Percentiles rank a stretch among this genome's conserved stretches.
These are phyloP conservation scores for Myotis findleyi DNA, from an alignment of 2,797 vertebrate species.

Conservation along the genomic window DNA sequence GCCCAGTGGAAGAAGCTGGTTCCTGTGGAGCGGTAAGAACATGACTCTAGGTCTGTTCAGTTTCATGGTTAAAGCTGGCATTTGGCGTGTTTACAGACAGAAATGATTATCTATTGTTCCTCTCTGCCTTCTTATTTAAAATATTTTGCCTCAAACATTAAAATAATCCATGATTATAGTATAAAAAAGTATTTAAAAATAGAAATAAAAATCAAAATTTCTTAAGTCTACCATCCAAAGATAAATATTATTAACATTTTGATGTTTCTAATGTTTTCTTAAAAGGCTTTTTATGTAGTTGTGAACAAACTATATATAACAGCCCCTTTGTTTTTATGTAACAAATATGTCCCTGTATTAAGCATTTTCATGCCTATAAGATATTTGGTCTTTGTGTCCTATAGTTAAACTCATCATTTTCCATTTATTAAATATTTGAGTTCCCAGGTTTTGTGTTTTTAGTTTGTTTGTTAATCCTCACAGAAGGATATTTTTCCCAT, in stretches of 20 bases:
- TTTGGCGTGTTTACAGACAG: background rate
- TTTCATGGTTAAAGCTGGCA: background rate
- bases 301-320: background rate
- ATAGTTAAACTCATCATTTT: background rate
- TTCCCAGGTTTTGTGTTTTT: background rate
- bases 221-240: background rate
- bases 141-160: constrained; percentile 8
- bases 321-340: background rate
- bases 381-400: background rate
- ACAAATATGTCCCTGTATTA: background rate
- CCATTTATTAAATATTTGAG: background rate
- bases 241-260: constrained; percentile 25
- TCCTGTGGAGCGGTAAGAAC: constrained; percentile 93
- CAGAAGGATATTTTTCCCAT: too few species aligned
- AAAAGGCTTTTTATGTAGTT: constrained; percentile 16
- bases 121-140: constrained; percentile 3
- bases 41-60: background rate
- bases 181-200: background rate
- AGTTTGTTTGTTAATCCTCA: too few species aligned
- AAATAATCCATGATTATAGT: background rate
- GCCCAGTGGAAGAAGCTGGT: constrained; percentile 98
- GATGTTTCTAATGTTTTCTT: background rate
- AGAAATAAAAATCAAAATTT: background rate
- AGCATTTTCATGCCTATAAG: background rate
- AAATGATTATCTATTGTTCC: background rate